A percentile compares a stretch with the other conserved stretches of the same genome.
Evolutionary conservation across 2,113 vertebrate species (phyloP).

Genomic region (Grallaria varia): DNA sequence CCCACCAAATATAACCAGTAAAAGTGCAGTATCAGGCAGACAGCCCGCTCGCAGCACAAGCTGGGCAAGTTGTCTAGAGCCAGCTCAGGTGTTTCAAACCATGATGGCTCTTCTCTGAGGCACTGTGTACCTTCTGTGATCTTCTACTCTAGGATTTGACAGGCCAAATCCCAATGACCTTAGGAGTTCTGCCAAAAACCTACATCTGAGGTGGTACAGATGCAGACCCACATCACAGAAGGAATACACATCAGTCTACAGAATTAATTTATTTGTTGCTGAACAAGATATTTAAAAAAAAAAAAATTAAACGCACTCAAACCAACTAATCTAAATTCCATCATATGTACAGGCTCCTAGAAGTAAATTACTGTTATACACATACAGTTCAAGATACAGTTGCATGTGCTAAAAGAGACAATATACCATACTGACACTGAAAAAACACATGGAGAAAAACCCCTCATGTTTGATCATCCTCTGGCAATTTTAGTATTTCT

Average conservation of each 20-base stretch:
- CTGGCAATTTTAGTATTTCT: background rate
- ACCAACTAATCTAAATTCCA: background rate
- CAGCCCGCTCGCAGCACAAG: background rate
- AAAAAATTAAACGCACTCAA: background rate
- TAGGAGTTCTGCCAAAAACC: background rate
- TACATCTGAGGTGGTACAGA: background rate
- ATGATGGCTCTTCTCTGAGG: background rate
- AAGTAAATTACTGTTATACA: background rate
- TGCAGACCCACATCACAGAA: background rate
- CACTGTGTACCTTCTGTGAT: background rate
- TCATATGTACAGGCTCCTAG: background rate
- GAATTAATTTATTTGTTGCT: constrained; percentile 5
- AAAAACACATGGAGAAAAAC: background rate
- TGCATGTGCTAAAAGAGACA: background rate
- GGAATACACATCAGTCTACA: background rate
- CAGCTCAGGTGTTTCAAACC: background rate
- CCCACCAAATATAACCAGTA: background rate
- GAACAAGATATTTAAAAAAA: background rate
- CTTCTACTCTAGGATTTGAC: background rate
- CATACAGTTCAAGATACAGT: background rate
- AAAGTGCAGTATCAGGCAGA: background rate
- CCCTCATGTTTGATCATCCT: background rate
- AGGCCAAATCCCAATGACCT: background rate
- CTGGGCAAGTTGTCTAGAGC: background rate
- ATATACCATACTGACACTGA: background rate